Evolutionary conservation across 2,888 invertebrate genomes (phyloP).

Genomic region (Nudaria mundana): DNA sequence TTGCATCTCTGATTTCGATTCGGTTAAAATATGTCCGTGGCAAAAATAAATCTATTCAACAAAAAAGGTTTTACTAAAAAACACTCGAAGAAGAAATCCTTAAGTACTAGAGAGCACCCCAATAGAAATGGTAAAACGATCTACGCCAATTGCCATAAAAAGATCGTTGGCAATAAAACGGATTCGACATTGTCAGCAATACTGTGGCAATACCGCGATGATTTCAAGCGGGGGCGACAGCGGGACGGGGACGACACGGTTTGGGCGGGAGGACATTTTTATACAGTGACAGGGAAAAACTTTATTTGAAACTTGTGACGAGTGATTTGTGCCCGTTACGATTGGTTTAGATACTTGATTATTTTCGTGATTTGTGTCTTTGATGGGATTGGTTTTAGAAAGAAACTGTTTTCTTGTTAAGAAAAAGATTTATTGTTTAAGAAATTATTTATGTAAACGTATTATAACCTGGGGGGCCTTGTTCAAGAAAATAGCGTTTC

Average conservation of each 20-base stretch:
- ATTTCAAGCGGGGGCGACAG: conserved; percentile 28
- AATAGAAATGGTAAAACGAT: conserved; percentile 73
- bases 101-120: conserved; percentile 55
- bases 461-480: too few species aligned
- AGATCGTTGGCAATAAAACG: conserved; percentile 74
- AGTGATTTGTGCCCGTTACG: conserved; percentile 58
- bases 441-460: too few species aligned
- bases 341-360: conserved; percentile 32
- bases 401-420: too few species aligned
- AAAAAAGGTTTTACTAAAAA: conserved; percentile 41
- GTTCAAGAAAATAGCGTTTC: too few species aligned
- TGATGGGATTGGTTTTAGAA: conserved; percentile 1
- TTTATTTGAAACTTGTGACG: conserved; percentile 50
- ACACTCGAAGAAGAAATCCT: conserved; percentile 39
- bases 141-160: conserved; percentile 72
- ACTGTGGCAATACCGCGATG: conserved; percentile 45
- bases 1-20: too few species aligned
- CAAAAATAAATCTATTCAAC: conserved; percentile 29
- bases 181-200: conserved; percentile 72
- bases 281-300: conserved; percentile 61
- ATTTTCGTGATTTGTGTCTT: conserved; percentile 23
- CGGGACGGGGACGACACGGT: conserved; percentile 57
- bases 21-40: too few species aligned
- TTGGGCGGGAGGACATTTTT: conserved; percentile 77
- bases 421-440: too few species aligned